phyloP scores from a whole-genome alignment of 30 jellyfish, hydroid and myxozoan genomes.

The Hydractinia symbiolongicarpus region DNA sequence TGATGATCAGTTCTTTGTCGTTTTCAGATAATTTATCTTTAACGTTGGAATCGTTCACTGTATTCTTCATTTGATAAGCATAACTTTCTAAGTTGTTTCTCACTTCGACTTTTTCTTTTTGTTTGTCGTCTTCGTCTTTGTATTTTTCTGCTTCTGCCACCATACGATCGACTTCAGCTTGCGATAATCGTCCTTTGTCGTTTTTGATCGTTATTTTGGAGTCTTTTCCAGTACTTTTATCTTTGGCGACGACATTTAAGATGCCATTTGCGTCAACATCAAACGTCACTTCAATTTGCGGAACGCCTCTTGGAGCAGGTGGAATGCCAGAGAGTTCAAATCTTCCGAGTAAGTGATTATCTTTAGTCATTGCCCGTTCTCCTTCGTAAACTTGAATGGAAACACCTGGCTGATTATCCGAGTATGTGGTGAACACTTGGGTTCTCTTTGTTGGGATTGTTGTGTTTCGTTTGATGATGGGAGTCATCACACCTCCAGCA shows the following conservation, averaged over 20 bases:
- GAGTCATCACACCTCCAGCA: constrained; percentile 93
- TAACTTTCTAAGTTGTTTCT: no score
- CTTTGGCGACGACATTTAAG: constrained; percentile 87
- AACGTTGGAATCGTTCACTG: no score
- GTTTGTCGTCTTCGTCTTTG: no score
- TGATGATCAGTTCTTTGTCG: no score
- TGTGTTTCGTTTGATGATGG: constrained; percentile 65
- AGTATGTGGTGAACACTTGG: constrained; percentile 75
- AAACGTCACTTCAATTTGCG: constrained; percentile 93
- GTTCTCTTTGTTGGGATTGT: constrained; percentile 78
- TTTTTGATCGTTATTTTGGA: no score
- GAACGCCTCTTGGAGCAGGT: constrained; percentile 99
- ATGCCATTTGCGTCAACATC: constrained; percentile 98
- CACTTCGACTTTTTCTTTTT: no score
- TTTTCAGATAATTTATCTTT: no score
- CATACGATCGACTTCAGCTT: no score
- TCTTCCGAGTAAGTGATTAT: constrained; percentile 65
- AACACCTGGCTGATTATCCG: constrained; percentile 94
- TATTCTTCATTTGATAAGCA: no score
- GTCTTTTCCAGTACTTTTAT: constrained; percentile 88
- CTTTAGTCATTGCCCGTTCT: constrained; percentile 66
- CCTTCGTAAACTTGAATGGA: constrained; percentile 83
- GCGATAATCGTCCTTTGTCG: no score
- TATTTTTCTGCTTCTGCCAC: no score
- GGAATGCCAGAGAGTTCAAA: constrained; percentile 87